phyloP scores from a whole-genome alignment of 2,113 vertebrate species.

The Otus sunia region DNA sequence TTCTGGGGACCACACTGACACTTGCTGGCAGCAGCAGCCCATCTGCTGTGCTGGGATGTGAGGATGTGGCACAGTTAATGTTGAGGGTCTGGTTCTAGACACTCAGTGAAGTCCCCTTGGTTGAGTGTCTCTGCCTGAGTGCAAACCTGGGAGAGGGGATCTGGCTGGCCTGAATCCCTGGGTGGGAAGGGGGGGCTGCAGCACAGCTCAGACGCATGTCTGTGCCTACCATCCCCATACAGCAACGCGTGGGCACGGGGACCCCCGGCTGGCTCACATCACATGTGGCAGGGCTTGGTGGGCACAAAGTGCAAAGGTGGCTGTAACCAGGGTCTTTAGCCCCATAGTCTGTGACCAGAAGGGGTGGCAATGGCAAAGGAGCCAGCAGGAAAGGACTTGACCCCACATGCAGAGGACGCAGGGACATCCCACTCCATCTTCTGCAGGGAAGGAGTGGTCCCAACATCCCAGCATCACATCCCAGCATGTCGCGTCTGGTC shows the following conservation, averaged over 20 bases:
- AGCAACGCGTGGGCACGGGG: background rate
- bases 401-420: background rate
- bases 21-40: background rate
- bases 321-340: background rate
- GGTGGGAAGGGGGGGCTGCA: background rate
- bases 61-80: background rate
- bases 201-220: background rate
- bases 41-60: background rate
- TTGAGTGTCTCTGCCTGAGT: background rate
- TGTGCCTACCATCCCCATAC: background rate
- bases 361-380: background rate
- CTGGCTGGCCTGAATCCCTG: background rate
- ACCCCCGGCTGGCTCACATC: background rate
- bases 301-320: background rate
- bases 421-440: background rate
- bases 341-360: background rate
- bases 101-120: background rate
- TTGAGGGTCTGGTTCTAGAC: background rate
- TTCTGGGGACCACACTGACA: background rate
- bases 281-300: accelerated
- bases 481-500: accelerated
- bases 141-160: background rate
- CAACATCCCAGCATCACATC: background rate
- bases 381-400: background rate
- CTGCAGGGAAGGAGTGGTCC: background rate